Evolutionary conservation across 35 echinoderm and acorn worm species (phyloP).

Genomic region (Stichopus chloronotus): DNA sequence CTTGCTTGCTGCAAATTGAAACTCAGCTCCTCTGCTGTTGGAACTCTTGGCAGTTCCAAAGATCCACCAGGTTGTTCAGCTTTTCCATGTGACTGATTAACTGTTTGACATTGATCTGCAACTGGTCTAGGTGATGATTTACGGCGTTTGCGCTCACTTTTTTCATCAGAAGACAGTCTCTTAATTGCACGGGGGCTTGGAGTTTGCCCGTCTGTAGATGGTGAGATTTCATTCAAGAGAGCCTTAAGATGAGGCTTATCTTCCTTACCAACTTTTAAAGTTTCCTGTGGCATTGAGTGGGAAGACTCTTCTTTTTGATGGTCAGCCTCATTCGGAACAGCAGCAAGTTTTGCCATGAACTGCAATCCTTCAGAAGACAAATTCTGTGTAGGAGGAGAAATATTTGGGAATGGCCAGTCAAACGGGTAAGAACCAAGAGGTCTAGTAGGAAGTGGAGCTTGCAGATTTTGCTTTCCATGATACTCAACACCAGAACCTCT

Average conservation of each 20-base stretch:
- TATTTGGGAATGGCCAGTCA: conserved; percentile 52
- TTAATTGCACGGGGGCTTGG: not conserved
- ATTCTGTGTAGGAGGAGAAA: conserved; percentile 44
- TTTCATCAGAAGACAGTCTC: conserved; percentile 48
- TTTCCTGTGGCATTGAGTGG: not conserved
- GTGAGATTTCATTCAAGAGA: conserved; percentile 58
- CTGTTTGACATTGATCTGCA: not conserved
- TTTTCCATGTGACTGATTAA: conserved; percentile 19
- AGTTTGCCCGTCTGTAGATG: conserved; percentile 8
- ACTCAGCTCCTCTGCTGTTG: conserved; percentile 59
- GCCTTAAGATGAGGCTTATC: conserved; percentile 58
- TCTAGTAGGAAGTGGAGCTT: not conserved
- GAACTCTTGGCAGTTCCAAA: conserved; percentile 47
- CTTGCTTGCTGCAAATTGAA: conserved; percentile 60
- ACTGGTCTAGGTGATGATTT: conserved; percentile 49
- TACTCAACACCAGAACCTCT: not conserved
- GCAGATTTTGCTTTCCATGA: not conserved
- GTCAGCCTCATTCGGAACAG: conserved; percentile 29
- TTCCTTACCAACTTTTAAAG: conserved; percentile 1
- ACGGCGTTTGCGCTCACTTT: conserved; percentile 36
- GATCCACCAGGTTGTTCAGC: conserved; percentile 28
- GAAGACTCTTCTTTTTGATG: not conserved
- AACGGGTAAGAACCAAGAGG: not conserved
- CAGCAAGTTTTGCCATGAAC: conserved; percentile 48
- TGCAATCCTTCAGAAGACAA: conserved; percentile 39